These are phyloP conservation scores for Oncorhynchus kisutch DNA, from an alignment of 2,113 vertebrate genomes.

Conservation along the genomic window DNA sequence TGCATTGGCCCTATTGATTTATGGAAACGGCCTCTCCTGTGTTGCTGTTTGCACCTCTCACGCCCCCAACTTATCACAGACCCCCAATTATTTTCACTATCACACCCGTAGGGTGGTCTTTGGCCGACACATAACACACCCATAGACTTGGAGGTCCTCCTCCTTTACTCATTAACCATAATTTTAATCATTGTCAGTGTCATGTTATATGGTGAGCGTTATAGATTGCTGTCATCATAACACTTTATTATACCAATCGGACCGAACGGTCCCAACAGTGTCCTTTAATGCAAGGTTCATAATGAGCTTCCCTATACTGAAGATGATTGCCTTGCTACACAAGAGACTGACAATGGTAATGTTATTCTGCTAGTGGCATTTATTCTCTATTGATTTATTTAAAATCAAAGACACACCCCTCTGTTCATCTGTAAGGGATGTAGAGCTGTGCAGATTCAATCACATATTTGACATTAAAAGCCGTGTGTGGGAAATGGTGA, in stretches of 20 bases:
- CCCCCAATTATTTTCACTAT: neutral
- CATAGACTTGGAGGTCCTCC: neutral
- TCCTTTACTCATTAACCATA: neutral
- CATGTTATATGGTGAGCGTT: neutral
- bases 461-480: too few species aligned
- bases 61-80: neutral
- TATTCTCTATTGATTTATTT: neutral
- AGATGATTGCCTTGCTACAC: too few species aligned
- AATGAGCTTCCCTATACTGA: neutral
- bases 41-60: neutral
- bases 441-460: too few species aligned
- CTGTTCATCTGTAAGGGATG: too few species aligned
- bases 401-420: neutral
- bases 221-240: neutral
- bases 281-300: neutral
- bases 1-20: constrained; percentile 43
- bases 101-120: constrained; percentile 41
- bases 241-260: neutral
- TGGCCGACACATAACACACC: neutral
- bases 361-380: too few species aligned
- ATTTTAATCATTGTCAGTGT: neutral
- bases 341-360: neutral
- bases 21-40: constrained; percentile 5
- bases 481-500: neutral
- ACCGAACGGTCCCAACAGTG: neutral